Evolutionary conservation across 2,113 vertebrate species (phyloP).

Genomic region (Stegastes partitus): DNA sequence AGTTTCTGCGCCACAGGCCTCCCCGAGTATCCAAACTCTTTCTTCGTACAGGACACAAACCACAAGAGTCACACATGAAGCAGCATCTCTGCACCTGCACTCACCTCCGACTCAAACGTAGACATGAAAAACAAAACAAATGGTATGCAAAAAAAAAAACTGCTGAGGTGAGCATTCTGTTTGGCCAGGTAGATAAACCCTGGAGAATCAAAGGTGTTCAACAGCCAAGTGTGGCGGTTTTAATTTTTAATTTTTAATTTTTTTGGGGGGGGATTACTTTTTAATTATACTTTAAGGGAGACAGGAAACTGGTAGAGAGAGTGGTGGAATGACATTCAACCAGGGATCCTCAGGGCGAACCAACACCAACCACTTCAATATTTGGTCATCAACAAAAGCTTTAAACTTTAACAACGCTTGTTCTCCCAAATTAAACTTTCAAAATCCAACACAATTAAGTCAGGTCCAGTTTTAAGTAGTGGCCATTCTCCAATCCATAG

Average conservation of each 20-base stretch:
- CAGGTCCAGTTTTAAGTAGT: too few relatives aligned
- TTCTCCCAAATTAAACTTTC: neutral
- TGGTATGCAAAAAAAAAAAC: conserved; percentile 17
- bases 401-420: neutral
- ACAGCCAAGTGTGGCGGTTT: neutral
- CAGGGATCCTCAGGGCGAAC: too few relatives aligned
- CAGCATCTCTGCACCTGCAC: conserved; percentile 20
- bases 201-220: neutral
- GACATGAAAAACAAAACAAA: conserved; percentile 27
- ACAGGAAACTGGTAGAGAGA: too few relatives aligned
- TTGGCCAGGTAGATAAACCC: neutral
- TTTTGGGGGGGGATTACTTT: too few relatives aligned
- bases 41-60: conserved; percentile 29
- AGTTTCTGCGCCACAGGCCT: conserved; percentile 20
- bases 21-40: conserved; percentile 29
- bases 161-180: neutral
- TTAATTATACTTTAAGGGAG: too few relatives aligned
- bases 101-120: conserved; percentile 5
- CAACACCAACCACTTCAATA: too few relatives aligned
- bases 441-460: neutral
- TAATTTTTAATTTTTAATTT: too few relatives aligned
- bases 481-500: neutral
- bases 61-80: conserved; percentile 28
- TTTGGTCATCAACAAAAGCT: too few relatives aligned
- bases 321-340: too few relatives aligned